These are phyloP conservation scores for Triplophysa dalaica DNA, from an alignment of 2,113 vertebrate genomes.

Conservation along the genomic window DNA sequence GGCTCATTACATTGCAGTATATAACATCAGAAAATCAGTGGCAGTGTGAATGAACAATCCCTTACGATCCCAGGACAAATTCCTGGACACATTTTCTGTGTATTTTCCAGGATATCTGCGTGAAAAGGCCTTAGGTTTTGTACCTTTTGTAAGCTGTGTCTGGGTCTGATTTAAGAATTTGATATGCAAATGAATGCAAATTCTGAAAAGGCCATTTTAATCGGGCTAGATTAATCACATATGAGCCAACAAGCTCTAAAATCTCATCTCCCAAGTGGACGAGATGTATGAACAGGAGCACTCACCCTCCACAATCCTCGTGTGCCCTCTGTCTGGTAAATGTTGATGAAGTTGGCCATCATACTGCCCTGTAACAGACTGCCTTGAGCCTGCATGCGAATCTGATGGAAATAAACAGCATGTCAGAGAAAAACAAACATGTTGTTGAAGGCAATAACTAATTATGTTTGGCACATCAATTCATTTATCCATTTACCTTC, in stretches of 20 bases:
- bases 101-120: no score
- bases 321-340: conserved; percentile 95
- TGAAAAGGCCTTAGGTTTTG: no score
- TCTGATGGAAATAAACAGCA: conserved; percentile 70
- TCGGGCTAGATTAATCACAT: no score
- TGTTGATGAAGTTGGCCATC: conserved; percentile 97
- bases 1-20: no score
- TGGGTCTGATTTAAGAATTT: not conserved
- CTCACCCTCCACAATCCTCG: conserved; percentile 93
- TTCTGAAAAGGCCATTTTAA: not conserved
- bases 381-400: conserved; percentile 96
- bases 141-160: not conserved
- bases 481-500: conserved; percentile 77
- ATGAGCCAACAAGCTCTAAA: not conserved
- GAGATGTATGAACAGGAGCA: not conserved
- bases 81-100: no score
- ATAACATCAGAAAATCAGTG: no score
- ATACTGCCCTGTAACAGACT: conserved; percentile 92
- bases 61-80: no score
- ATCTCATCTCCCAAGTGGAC: not conserved
- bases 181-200: not conserved
- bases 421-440: not conserved
- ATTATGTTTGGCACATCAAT: not conserved
- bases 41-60: no score
- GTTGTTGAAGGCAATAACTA: not conserved